Percentiles rank a stretch among this genome's conserved stretches.
Conservation (phyloP, 2,113 vertebrate genomes). For the Archocentrus centrarchus region DNA sequence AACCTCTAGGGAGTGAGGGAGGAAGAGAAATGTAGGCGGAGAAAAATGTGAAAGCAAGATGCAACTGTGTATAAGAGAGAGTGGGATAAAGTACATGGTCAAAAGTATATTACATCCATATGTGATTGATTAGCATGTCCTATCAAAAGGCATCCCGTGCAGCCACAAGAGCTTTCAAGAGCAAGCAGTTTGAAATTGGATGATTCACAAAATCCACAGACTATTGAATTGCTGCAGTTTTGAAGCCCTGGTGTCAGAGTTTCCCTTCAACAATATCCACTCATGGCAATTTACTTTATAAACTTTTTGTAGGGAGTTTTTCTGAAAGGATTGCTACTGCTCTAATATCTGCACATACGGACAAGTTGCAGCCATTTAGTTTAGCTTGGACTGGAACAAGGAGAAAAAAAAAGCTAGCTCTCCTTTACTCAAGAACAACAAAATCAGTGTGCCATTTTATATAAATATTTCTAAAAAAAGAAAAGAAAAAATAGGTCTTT, state of each 20-base stretch:
- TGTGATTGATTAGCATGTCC: neutral
- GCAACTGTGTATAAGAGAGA: neutral
- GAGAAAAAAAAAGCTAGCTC: too few relatives aligned
- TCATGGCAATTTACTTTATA: neutral
- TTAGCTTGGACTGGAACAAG: too few relatives aligned
- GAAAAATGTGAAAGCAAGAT: slow-evolving; percentile 30
- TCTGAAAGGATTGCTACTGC: neutral
- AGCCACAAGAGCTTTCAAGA: neutral
- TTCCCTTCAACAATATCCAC: neutral
- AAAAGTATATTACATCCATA: neutral
- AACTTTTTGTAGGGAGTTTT: neutral
- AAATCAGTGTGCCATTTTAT: too few relatives aligned
- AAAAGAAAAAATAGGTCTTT: too few relatives aligned
- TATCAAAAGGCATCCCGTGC: neutral
- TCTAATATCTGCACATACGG: neutral
- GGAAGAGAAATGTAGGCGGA: slow-evolving; percentile 38
- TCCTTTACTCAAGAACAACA: neutral
- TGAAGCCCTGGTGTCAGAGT: neutral
- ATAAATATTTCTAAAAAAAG: too few relatives aligned
- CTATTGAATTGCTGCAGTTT: neutral
- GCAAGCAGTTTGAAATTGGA: neutral
- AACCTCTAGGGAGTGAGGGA: slow-evolving; percentile 33
- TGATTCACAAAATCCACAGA: neutral
- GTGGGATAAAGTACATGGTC: neutral
- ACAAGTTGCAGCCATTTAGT: neutral